phyloP scores from a whole-genome alignment of 2,113 vertebrate species.

The Colaptes auratus region DNA sequence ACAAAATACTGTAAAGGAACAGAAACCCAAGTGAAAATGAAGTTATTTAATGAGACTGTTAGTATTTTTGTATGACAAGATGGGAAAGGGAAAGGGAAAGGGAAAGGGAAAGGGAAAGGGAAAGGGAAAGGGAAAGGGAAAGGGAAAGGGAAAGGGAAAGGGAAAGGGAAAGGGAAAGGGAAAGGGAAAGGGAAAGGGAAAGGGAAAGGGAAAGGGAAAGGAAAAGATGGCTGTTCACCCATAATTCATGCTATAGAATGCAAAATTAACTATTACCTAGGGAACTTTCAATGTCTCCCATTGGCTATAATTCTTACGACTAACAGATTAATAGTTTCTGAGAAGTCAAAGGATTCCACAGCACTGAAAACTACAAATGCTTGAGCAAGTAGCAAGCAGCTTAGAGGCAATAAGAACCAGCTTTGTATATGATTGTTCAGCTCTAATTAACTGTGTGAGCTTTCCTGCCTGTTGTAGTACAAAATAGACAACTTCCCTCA shows the following conservation, averaged over 20 bases:
- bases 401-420: background rate
- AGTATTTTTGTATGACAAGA: background rate
- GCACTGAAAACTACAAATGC: background rate
- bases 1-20: background rate
- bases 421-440: background rate
- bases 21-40: background rate
- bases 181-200: too few species aligned
- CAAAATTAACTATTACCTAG: background rate
- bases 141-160: too few species aligned
- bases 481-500: background rate
- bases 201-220: too few species aligned
- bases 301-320: background rate
- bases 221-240: background rate
- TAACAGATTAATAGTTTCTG: background rate
- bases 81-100: background rate
- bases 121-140: too few species aligned
- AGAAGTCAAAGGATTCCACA: background rate
- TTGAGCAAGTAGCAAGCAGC: background rate
- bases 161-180: too few species aligned
- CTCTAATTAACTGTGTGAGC: background rate
- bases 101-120: too few species aligned
- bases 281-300: background rate
- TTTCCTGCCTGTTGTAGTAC: background rate
- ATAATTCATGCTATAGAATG: background rate
- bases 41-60: background rate